Base-by-base conservation (phyloP, 1,140 invertebrate species). In the Cataglyphis hispanica region DNA sequence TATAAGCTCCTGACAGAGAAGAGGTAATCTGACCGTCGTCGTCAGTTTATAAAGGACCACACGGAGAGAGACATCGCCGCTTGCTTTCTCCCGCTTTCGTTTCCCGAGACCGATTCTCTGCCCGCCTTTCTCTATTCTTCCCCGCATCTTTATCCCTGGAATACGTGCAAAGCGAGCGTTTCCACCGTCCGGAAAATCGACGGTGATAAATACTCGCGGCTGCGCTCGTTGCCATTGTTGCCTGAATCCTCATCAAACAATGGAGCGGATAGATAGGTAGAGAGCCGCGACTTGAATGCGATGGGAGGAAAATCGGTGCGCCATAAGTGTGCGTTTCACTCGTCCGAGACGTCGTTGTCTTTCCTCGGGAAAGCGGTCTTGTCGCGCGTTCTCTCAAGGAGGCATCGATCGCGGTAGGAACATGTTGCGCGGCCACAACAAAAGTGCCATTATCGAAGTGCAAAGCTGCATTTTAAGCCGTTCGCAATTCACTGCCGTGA, bases 161-260 rank as follows among this genome's bases (percentile, higher is more conserved):
- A 66, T 60, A 56, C 75, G 58, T 50, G 64, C 78, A 60, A 72
- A 74, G 27, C 78, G 86, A 76, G 76, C 43, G 13, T 81, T 77
- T 85, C 72, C 74, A 76, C 72, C 53, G 31, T 56, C 64, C 61
- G 69, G 84, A 75, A 92, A 89, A 89, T 89, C 86, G 89, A 89
- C 46, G 37, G 64, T 87, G 72, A 92, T 92, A 90, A 91, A 91
- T 91, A 91, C 89, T 86, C 22, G 27, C 27, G 89, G 86, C 86
- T 80, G 88, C 86, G 87, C 84, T 87, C 86, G 80, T 74, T 83
- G 78, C 87, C 86, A 90, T 90, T 89, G 87, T 90, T 92, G 86
- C 86, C 85, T 85, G 87, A 67, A 84, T 86, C 84, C 84, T 86
- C 88, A 76, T 87, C 89, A 91, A 91, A 91, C 91, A 91, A 91